Conservation (phyloP, 2,888 invertebrate genomes). For the Busseola fusca region DNA sequence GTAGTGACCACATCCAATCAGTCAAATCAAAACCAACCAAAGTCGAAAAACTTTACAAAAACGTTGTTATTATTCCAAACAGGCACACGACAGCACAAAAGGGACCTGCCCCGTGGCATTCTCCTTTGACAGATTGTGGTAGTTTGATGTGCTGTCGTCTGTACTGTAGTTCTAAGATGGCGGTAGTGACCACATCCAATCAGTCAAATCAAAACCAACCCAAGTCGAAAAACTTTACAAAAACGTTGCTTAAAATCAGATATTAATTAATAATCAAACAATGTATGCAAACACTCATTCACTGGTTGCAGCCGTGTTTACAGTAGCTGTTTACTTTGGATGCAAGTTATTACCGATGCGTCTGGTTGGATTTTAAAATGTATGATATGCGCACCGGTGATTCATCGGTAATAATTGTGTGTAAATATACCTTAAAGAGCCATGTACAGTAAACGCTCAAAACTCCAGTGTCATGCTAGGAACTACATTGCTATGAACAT, state of each 20-base stretch:
- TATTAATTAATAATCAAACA: conserved; percentile 56
- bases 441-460: background rate
- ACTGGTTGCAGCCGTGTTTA: conserved; percentile 56
- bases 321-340: conserved; percentile 71
- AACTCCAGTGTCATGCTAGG: no score
- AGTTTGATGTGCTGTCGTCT: no score
- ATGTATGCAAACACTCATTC: conserved; percentile 67
- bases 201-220: background rate
- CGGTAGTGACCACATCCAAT: background rate
- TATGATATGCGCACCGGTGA: conserved; percentile 73
- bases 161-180: background rate
- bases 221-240: background rate
- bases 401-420: conserved; percentile 60
- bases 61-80: no score
- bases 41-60: background rate
- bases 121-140: no score
- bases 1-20: background rate
- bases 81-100: no score
- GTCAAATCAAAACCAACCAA: background rate
- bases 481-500: no score
- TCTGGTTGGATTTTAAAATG: conserved; percentile 73
- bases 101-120: no score
- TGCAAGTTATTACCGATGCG: conserved; percentile 70
- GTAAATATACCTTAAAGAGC: conserved; percentile 65
- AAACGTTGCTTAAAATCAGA: background rate